phyloP scores from a whole-genome alignment of 2,888 invertebrate genomes.

The Volucella bombylans region DNA sequence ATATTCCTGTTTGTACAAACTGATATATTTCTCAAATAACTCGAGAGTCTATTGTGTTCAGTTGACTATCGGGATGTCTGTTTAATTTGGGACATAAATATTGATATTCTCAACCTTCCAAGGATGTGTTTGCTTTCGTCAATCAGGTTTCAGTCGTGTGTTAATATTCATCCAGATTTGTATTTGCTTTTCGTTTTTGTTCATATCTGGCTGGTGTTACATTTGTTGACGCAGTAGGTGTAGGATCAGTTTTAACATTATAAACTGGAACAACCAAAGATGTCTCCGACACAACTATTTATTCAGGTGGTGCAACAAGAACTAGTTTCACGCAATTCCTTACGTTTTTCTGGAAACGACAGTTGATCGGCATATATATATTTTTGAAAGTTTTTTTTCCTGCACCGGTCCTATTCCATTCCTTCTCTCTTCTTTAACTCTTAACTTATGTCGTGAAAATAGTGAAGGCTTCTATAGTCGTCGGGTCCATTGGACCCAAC shows the following conservation, averaged over 20 bases:
- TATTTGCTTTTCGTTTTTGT: too few species aligned
- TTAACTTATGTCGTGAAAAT: conserved; percentile 1
- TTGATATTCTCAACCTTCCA: conserved; percentile 18
- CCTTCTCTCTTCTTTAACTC: not conserved
- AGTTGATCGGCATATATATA: too few species aligned
- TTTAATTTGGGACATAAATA: conserved; percentile 9
- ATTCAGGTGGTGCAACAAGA: too few species aligned
- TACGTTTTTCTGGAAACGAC: too few species aligned
- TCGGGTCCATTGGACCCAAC: not conserved
- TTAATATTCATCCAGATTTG: not conserved
- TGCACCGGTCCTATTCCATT: too few species aligned
- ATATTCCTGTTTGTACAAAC: not conserved
- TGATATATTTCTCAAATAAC: not conserved
- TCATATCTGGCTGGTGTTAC: too few species aligned
- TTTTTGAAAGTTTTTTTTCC: too few species aligned
- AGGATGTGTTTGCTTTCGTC: conserved; percentile 1
- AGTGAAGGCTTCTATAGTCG: not conserved
- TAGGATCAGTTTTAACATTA: too few species aligned
- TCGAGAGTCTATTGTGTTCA: not conserved
- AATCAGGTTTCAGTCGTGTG: conserved; percentile 3
- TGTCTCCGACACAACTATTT: too few species aligned
- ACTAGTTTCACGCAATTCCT: too few species aligned
- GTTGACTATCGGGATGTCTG: not conserved
- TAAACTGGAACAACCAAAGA: too few species aligned
- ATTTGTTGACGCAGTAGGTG: too few species aligned